Conservation (phyloP, 1,140 invertebrate species). For the Bombus soroeensis region DNA sequence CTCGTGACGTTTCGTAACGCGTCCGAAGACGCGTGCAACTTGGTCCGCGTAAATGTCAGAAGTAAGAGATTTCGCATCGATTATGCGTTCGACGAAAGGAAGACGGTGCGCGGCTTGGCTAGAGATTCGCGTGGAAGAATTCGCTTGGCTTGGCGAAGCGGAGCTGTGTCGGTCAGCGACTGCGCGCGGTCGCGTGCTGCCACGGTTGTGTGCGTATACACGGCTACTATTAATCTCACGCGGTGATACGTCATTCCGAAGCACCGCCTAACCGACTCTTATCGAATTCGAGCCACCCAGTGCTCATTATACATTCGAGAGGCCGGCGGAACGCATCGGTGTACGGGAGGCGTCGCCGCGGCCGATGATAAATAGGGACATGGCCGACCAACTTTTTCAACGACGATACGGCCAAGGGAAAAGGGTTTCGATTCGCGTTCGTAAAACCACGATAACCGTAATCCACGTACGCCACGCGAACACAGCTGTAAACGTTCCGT, state of each 20-base stretch:
- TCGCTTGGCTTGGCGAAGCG: constrained; percentile 23
- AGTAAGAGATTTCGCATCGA: constrained; percentile 12
- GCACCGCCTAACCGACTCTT: constrained; percentile 55
- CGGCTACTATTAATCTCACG: constrained; percentile 57
- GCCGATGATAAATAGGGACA: constrained; percentile 54
- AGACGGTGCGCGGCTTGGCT: constrained; percentile 13
- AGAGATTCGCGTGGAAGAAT: constrained; percentile 62
- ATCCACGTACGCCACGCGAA: background rate
- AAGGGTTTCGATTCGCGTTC: background rate
- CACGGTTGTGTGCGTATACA: constrained; percentile 39
- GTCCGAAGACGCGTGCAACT: background rate
- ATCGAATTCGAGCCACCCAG: constrained; percentile 61
- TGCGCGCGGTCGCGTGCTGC: constrained; percentile 29
- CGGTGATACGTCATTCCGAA: constrained; percentile 55
- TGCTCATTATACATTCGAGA: constrained; percentile 55
- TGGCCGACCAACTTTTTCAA: constrained; percentile 18
- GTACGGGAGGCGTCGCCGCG: constrained; percentile 57
- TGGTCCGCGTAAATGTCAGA: constrained; percentile 2
- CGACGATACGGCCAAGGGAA: background rate
- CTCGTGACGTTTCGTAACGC: constrained; percentile 13
- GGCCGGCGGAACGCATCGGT: constrained; percentile 45
- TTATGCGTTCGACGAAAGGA: background rate
- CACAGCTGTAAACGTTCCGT: background rate
- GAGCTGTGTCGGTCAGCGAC: constrained; percentile 25
- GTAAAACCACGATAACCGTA: background rate